Conservation (phyloP, 2,113 vertebrate species). For the Sciurus niger region DNA sequence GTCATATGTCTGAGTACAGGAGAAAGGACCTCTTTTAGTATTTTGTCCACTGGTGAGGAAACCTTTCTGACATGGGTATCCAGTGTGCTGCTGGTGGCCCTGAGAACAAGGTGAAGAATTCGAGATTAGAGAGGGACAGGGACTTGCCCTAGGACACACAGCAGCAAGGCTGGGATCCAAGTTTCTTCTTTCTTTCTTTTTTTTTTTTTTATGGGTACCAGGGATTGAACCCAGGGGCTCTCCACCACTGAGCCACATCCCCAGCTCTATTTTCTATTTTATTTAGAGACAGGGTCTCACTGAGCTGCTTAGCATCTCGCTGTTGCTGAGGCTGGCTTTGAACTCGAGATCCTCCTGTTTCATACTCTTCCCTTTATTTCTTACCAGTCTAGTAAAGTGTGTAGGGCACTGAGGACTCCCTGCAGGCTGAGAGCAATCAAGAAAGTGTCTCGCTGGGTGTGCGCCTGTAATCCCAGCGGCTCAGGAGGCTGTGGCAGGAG, state of each 20-base stretch:
- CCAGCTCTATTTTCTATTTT: too few relatives aligned
- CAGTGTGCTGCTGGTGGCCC: not conserved
- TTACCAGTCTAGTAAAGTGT: not conserved
- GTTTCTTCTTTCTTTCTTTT: not conserved
- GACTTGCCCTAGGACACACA: not conserved
- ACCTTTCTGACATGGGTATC: not conserved
- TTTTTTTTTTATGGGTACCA: too few relatives aligned
- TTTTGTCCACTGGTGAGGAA: not conserved
- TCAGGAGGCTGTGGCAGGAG: too few relatives aligned
- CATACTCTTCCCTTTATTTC: not conserved
- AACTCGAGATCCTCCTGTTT: not conserved
- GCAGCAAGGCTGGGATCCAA: not conserved
- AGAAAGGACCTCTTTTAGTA: not conserved
- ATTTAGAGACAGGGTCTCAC: too few relatives aligned
- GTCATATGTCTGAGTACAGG: not conserved
- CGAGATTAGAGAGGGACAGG: not conserved
- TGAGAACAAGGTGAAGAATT: not conserved
- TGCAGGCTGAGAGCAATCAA: not conserved
- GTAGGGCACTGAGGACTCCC: not conserved
- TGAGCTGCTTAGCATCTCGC: too few relatives aligned
- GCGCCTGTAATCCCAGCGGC: too few relatives aligned
- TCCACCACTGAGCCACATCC: too few relatives aligned
- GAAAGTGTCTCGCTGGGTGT: too few relatives aligned
- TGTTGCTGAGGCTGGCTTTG: too few relatives aligned
- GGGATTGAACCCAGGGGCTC: too few relatives aligned